Percentiles rank a stretch among this genome's conserved stretches.
Conservation (phyloP, 2,113 vertebrate species). For the Gnathonemus longibarbis region DNA sequence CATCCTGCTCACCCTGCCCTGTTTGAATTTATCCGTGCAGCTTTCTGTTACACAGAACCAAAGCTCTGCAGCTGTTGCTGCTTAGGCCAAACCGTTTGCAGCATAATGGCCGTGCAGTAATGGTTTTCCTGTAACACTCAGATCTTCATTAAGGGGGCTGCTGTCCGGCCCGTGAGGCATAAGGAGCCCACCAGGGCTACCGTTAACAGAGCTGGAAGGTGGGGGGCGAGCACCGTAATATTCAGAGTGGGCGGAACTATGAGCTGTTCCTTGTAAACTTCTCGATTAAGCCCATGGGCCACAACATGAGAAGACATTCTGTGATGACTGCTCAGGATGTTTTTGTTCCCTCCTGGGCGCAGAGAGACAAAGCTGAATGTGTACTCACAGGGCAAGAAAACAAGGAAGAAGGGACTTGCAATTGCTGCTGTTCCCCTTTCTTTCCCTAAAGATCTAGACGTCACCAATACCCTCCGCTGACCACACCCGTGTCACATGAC, state of each 20-base stretch:
- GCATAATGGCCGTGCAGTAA: neutral
- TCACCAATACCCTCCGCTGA: neutral
- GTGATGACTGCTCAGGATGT: neutral
- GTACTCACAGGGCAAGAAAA: neutral
- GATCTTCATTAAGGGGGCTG: conserved; percentile 2
- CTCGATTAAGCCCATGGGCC: neutral
- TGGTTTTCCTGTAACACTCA: conserved; percentile 8
- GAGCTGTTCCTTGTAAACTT: neutral
- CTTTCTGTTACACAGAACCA: neutral
- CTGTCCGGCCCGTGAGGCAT: neutral
- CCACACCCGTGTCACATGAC: neutral
- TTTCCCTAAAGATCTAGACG: neutral
- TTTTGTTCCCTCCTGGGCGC: neutral
- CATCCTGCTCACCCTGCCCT: neutral
- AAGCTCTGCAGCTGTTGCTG: neutral
- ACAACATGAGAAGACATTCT: neutral
- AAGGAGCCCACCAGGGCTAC: neutral
- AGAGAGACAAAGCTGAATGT: neutral
- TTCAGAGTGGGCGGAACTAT: neutral
- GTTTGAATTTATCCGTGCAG: neutral
- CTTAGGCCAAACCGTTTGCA: neutral
- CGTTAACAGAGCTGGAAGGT: neutral
- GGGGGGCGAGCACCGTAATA: neutral
- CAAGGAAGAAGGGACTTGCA: neutral
- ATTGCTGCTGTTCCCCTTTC: neutral